Conservation (phyloP, 2,797 vertebrate species). For the Chrysocyon brachyurus region DNA sequence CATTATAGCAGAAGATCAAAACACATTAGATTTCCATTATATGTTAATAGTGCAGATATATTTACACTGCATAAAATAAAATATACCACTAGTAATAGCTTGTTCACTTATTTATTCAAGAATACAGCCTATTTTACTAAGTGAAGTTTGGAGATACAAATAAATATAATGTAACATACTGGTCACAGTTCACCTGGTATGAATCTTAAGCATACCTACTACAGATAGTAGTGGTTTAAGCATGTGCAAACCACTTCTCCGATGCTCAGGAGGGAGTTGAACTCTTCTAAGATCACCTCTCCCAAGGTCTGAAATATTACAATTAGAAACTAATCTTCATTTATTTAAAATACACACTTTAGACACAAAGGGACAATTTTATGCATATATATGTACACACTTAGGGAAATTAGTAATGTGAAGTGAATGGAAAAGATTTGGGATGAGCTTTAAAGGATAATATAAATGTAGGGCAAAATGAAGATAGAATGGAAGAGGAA, state of each 20-base stretch:
- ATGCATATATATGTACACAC: background rate
- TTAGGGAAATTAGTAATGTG: background rate
- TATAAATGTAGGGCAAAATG: slow-evolving; percentile 6
- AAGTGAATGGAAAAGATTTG: background rate
- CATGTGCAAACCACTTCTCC: background rate
- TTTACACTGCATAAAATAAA: background rate
- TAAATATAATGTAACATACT: background rate
- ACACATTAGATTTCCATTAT: background rate
- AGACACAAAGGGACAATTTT: background rate
- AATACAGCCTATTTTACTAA: background rate
- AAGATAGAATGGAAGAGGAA: background rate
- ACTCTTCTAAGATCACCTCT: background rate
- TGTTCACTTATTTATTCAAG: slow-evolving; percentile 11
- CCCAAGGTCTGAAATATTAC: background rate
- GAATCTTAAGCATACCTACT: background rate
- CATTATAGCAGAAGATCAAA: background rate
- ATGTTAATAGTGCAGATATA: background rate
- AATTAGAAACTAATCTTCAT: background rate
- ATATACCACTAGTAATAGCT: background rate
- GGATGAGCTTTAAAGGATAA: background rate
- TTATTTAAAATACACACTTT: background rate
- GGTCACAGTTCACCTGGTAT: background rate
- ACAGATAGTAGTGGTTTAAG: background rate
- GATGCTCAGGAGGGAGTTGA: background rate
- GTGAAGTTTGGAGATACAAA: background rate